Conservation (phyloP, 23 tunicate species). For the Trididemnum nubilum region DNA sequence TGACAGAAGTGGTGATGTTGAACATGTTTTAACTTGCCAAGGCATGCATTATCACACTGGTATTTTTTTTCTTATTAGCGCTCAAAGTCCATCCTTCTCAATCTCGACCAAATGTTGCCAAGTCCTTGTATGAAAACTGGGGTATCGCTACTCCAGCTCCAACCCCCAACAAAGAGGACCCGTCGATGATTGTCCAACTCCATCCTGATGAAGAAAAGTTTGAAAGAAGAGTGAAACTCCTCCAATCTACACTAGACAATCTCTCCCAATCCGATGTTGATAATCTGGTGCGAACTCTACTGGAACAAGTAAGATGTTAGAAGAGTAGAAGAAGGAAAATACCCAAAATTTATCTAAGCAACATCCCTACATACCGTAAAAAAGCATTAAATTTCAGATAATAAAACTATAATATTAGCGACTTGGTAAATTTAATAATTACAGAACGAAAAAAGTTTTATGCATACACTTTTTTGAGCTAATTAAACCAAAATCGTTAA, state of each 20-base stretch:
- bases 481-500: no score
- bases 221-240: conserved; percentile 71
- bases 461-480: no score
- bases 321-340: neutral
- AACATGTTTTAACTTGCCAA: no score
- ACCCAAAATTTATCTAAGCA: neutral
- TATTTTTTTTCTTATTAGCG: neutral
- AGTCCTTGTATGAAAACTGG: conserved; percentile 18
- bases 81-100: neutral
- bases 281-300: conserved; percentile 60
- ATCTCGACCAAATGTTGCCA: neutral
- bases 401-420: neutral
- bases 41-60: no score
- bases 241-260: conserved; percentile 54
- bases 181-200: conserved; percentile 43
- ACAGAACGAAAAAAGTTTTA: no score
- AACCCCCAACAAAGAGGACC: conserved; percentile 34
- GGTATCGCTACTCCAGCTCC: conserved; percentile 29
- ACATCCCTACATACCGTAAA: neutral
- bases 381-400: neutral
- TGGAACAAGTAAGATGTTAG: conserved; percentile 64
- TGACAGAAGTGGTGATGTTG: no score
- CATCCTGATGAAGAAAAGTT: conserved; percentile 86
- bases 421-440: no score
- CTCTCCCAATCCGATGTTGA: conserved; percentile 66